Percentiles rank a stretch among this genome's conserved stretches.
Conservation (phyloP, 2,797 vertebrate species). For the Poecilia picta region DNA sequence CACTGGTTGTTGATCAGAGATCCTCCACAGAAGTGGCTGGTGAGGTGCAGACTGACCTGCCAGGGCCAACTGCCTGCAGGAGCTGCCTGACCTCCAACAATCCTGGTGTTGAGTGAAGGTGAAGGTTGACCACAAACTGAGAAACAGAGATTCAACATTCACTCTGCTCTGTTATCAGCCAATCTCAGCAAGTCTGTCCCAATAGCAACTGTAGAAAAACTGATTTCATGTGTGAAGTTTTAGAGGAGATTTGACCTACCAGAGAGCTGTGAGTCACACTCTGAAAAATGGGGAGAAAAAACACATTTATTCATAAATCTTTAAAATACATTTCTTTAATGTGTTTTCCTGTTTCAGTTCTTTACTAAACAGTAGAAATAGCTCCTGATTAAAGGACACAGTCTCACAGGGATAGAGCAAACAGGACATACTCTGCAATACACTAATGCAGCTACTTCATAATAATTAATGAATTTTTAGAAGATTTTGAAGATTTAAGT, state of each 20-base stretch:
- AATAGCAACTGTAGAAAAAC: background rate
- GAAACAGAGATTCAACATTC: background rate
- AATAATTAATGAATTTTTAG: background rate
- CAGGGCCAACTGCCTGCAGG: conserved; percentile 82
- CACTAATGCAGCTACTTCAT: background rate
- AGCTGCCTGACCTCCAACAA: conserved; percentile 2
- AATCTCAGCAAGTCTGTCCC: background rate
- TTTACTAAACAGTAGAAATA: background rate
- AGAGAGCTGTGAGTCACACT: conserved; percentile 27
- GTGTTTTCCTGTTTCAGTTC: background rate
- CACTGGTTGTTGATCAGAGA: conserved; percentile 78
- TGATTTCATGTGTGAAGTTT: background rate
- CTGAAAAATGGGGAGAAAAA: conserved; percentile 21
- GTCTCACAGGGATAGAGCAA: too few relatives aligned
- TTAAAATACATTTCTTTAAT: background rate
- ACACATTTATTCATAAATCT: background rate
- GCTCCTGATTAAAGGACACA: background rate
- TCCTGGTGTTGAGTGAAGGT: conserved; percentile 13
- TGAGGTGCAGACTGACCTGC: conserved; percentile 75
- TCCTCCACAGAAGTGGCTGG: conserved; percentile 78
- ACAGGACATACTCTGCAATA: background rate
- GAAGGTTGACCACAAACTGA: conserved; percentile 2
- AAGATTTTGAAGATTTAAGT: too few relatives aligned
- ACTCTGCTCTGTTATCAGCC: too few relatives aligned
- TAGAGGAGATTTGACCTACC: conserved; percentile 46